Evolutionary conservation across 2,888 invertebrate genomes (phyloP), one percentile per base, ranked within the genome.

Genomic region (Clusia tigrina): DNA sequence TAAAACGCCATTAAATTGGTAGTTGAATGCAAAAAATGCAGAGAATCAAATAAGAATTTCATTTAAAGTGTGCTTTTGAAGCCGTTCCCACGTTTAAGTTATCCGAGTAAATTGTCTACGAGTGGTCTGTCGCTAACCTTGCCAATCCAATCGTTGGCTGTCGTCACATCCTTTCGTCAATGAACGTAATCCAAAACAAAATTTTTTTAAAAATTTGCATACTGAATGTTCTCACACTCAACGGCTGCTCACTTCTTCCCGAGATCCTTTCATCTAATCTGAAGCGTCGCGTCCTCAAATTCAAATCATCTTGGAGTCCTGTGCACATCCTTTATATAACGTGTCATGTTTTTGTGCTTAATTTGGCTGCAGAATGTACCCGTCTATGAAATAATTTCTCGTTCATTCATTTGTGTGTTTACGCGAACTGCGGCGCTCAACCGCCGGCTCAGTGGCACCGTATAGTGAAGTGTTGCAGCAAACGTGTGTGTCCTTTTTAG

Each of bases 161-260:
- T n/a, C n/a, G n/a, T n/a, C n/a, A n/a, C n/a, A n/a, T n/a, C n/a
- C n/a, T n/a, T n/a, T n/a, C n/a, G n/a, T n/a, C n/a, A n/a, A n/a
- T n/a, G n/a, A n/a, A n/a, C n/a, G n/a, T n/a, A n/a, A n/a, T n/a
- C n/a, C n/a, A n/a, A n/a, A n/a, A n/a, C n/a, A n/a, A n/a, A n/a
- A n/a, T n/a, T n/a, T n/a, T n/a, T n/a, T n/a, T n/a, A n/a, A n/a
- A 42, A 25, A 59, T 59, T 63, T 63, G 59, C 59, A 63, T 63
- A 56, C 12, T 15, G 32, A 53, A 58, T 53, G 48, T 58, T 58
- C 54, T 58, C 24, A 59, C 24, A n/a, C 37, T 24, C 52, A 12
- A n/a, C 22, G 2, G 9, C 23, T 24, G 25, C 46, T 18, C 46
- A 62, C 18, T 37, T 56, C 20, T n/a, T 54, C 37, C 22, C 52